Evolutionary conservation across 1,140 invertebrate species (phyloP).

Genomic region (Trichomalopsis sarcophagae): DNA sequence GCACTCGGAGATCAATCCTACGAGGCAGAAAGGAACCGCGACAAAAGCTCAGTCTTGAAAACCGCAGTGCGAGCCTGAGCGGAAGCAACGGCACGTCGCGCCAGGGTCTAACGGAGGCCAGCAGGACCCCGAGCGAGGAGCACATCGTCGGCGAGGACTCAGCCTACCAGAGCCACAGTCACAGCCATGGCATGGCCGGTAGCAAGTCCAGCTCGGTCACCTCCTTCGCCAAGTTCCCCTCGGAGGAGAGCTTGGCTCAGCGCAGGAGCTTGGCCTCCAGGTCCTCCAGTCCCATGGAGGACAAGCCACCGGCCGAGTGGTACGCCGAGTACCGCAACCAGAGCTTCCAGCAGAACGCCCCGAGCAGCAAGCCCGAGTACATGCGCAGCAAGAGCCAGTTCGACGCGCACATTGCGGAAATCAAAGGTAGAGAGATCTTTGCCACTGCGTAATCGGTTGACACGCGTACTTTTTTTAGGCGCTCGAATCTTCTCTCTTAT

Average conservation of each 20-base stretch:
- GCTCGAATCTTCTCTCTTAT: too few relatives aligned
- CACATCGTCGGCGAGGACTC: constrained; percentile 73
- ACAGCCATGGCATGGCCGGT: constrained; percentile 70
- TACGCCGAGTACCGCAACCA: constrained; percentile 78
- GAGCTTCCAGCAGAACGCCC: constrained; percentile 76
- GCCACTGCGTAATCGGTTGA: too few relatives aligned
- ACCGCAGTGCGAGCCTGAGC: constrained; percentile 16
- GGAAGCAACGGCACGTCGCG: constrained; percentile 9
- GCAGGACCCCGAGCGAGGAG: constrained; percentile 77
- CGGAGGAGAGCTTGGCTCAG: constrained; percentile 75
- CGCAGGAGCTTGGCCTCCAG: constrained; percentile 62
- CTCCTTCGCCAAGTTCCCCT: constrained; percentile 75
- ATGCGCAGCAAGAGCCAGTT: constrained; percentile 85
- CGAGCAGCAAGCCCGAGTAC: constrained; percentile 79
- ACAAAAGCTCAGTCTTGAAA: not conserved
- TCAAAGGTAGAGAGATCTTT: constrained; percentile 80
- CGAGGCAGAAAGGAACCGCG: not conserved
- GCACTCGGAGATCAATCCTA: not conserved
- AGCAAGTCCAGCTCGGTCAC: constrained; percentile 75
- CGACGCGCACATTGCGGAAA: constrained; percentile 89
- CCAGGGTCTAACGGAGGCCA: constrained; percentile 58
- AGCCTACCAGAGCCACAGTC: constrained; percentile 77
- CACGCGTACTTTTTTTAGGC: not conserved
- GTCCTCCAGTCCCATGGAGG: constrained; percentile 61
- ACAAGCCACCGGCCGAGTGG: constrained; percentile 74